Evolutionary conservation across 2,888 invertebrate genomes (phyloP), one percentile per base, ranked within the genome.

Genomic region (Spisula subtruncata): DNA sequence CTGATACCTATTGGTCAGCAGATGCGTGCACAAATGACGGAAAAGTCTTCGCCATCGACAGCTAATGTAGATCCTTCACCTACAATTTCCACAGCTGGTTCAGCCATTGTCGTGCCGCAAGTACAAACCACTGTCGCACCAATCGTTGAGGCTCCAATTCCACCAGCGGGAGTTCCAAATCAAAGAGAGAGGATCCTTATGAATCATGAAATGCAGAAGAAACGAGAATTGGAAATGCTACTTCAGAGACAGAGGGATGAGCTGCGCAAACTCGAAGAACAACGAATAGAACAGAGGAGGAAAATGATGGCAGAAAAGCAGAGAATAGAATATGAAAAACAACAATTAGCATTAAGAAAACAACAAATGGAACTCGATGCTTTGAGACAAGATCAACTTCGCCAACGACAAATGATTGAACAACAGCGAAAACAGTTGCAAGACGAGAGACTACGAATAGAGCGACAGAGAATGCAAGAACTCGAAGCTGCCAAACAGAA

Each of bases 321-420:
- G 75, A 16, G 81, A 46, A 81, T 88, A n/a, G 89, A 88, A 48
- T 89, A 86, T 32, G 91, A 89, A 46, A 82, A 84, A 41, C 83
- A 86, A 35, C 89, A 89, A 54, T 56, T 91, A n/a, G 56, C 80
- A 29, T 25, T 91, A 14, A 80, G 66, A 56, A 83, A 88, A 66
- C 91, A 91, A 35, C 91, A 91, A 25, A 75, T 91, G 60, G 91
- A 91, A n/a, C 32, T 88, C 1, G 83, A 83, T 14, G 83, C 60
- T 29, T 29, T 88, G 20, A 75, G 87, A 14, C 25, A 83, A 29
- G 87, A 88, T 46, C 83, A 88, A 56, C 29, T 83, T 8, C 29
- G 54, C 0, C 87, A 88, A 48, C 35, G 46, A 51, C 80, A 85
- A 41, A 20, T 86, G 12, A 20, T 89, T 25, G 82, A 86, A 56